Percentiles rank a stretch among this genome's conserved stretches.
phyloP scores from a whole-genome alignment of 2,797 vertebrate species.

The Trachurus trachurus region DNA sequence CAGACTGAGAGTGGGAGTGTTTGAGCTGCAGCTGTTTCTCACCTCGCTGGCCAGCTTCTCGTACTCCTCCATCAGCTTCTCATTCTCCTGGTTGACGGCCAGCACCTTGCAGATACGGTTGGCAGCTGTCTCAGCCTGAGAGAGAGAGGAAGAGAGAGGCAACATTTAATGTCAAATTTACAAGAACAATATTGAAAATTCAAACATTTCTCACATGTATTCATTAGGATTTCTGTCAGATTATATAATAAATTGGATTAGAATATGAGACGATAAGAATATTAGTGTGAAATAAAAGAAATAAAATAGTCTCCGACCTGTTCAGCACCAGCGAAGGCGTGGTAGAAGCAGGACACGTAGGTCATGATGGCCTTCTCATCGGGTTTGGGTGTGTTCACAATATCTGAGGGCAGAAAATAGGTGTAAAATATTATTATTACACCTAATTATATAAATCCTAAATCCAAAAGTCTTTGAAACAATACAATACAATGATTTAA shows the following conservation, averaged over 20 bases:
- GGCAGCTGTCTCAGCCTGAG: slow-evolving; percentile 93
- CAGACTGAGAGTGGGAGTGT: slow-evolving; percentile 33
- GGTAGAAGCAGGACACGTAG: slow-evolving; percentile 96
- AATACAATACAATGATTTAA: background rate
- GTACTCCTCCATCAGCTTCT: slow-evolving; percentile 95
- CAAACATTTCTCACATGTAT: background rate
- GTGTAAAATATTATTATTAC: background rate
- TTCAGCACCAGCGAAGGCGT: slow-evolving; percentile 93
- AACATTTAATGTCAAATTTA: slow-evolving; percentile 1
- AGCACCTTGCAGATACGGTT: slow-evolving; percentile 96
- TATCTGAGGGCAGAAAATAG: slow-evolving; percentile 80
- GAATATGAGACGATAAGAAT: background rate
- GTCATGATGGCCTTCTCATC: slow-evolving; percentile 97
- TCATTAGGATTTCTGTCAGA: background rate
- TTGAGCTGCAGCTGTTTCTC: slow-evolving; percentile 54
- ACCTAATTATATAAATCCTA: background rate
- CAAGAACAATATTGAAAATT: background rate
- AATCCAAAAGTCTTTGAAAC: background rate
- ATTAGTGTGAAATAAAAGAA: background rate
- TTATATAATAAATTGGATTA: too few species aligned
- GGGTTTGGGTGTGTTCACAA: slow-evolving; percentile 94
- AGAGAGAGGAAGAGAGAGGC: background rate
- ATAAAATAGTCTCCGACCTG: slow-evolving; percentile 82
- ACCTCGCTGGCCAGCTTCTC: slow-evolving; percentile 97
- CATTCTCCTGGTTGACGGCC: slow-evolving; percentile 95